Base-by-base conservation (phyloP, 2,113 vertebrate species). In the Phalacrocorax aristotelis region DNA sequence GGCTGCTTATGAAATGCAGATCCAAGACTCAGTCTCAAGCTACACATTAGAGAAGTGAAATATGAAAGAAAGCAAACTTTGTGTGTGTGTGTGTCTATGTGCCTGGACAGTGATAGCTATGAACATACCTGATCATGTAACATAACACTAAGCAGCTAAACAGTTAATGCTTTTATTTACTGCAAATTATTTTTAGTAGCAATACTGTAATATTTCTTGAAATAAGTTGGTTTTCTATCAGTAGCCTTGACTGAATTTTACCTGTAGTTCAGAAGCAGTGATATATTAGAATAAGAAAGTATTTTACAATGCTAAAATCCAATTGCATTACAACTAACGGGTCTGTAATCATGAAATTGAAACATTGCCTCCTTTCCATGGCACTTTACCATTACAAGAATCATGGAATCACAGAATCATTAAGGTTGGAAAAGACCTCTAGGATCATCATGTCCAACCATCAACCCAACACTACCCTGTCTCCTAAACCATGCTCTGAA, bases 41-140 rank as follows among this genome's bases (percentile, higher is more conserved):
- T 36, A 15, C 3, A 17, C 7, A 6, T 54, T 19, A 32, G 10
- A 70, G 17, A 83, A 58, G 4, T 15, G 10, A 7, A 11, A 46
- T 36, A n/a, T 13, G 26, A 57, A 78, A 88, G 40, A n/a, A 51
- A 80, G 12, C 1, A 55, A 64, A 20, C 8, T 27, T 14, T 44
- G 1, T 15, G 4, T 5, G 15, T 13, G 10, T 8, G 1, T 34
- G 5, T 13, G 10, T 6, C 0, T 21, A 4, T 34, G 8, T 36
- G 13, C 52, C 44, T 4, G 34, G 27, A 38, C 22, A 30, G 20
- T 6, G 23, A 36, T 7, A 64, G 26, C 17, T 64, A 42, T 38
- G 27, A 49, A 29, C 30, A 44, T 11, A 27, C 1, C 4, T 32
- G 23, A 22, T n/a, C 23, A 15, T 8, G 9, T 11, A 77, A 38